Evolutionary conservation across 2,888 invertebrate genomes (phyloP).

Genomic region (Calephelis perditalis): DNA sequence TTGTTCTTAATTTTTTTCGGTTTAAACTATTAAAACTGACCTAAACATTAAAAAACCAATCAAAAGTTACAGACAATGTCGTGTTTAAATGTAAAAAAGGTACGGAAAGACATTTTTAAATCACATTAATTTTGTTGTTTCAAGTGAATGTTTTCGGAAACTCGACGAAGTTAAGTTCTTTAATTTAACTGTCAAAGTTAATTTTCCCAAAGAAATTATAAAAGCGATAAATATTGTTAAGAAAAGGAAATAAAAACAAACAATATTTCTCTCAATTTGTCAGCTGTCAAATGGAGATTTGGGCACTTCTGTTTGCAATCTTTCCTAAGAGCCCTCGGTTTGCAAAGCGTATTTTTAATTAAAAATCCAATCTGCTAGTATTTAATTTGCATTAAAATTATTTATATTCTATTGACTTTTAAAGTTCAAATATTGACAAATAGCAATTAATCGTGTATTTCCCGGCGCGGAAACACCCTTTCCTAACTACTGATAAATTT

Average conservation of each 20-base stretch:
- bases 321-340: conserved; percentile 24
- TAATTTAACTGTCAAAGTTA: conserved; percentile 29
- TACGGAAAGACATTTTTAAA: too few relatives aligned
- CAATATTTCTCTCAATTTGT: conserved; percentile 38
- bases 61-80: too few relatives aligned
- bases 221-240: conserved; percentile 31
- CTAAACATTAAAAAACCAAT: too few relatives aligned
- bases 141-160: not conserved
- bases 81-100: too few relatives aligned
- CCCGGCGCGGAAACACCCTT: too few relatives aligned
- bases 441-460: too few relatives aligned
- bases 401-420: conserved; percentile 7
- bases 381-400: conserved; percentile 15
- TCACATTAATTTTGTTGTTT: not conserved
- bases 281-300: conserved; percentile 37
- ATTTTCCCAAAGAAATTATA: conserved; percentile 27
- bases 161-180: conserved; percentile 13
- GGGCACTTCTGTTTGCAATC: conserved; percentile 29
- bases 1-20: too few relatives aligned
- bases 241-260: conserved; percentile 31
- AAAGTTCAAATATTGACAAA: not conserved
- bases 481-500: too few relatives aligned
- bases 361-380: conserved; percentile 13
- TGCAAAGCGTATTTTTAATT: conserved; percentile 23
- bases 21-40: too few relatives aligned